Base-by-base conservation (phyloP, 2,797 vertebrate genomes). In the Lagodon rhomboides region DNA sequence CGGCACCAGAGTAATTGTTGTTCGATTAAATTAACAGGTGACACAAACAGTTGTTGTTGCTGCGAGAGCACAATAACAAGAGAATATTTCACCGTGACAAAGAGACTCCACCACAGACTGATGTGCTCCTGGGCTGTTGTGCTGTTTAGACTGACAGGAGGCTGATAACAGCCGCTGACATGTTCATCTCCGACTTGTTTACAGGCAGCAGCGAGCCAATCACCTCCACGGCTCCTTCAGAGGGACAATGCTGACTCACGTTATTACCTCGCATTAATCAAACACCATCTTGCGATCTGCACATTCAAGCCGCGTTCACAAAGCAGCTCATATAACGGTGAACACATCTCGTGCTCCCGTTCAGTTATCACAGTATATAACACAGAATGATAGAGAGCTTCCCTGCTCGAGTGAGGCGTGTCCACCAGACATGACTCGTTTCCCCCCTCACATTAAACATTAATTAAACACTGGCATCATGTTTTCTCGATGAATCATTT, bases 111-210 rank as follows among this genome's bases (percentile, higher is more conserved):
- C 1, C 34, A 34, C 8, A 9, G n/a, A n/a, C n/a, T n/a, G n/a
- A n/a, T n/a, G n/a, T n/a, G n/a, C n/a, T n/a, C n/a, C n/a, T n/a
- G n/a, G n/a, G n/a, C n/a, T n/a, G n/a, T n/a, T n/a, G n/a, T n/a
- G n/a, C n/a, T n/a, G 38, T 63, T 63, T 23, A 23, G 64, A 55
- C 3, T 81, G 73, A 70, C 27, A 50, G 63, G 59, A 65, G 10
- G 23, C 70, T 8, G 58, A 68, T 59, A 77, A 78, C 75, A 2
- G 66, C 2, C 22, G 67, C 72, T 50, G 59, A 79, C 61, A 22
- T 20, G 49, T 72, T 82, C 74, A 71, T 71, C 23, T 80, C 59
- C 46, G 51, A 75, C 73, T 69, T 80, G 65, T 84, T 86, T 70
- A 79, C 64, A 79, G 80, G 65, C 62, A 49, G 47, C 44, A 34